These are phyloP conservation scores for Chironomus tentans DNA, from an alignment of 2,888 invertebrate genomes.

Conservation along the genomic window DNA sequence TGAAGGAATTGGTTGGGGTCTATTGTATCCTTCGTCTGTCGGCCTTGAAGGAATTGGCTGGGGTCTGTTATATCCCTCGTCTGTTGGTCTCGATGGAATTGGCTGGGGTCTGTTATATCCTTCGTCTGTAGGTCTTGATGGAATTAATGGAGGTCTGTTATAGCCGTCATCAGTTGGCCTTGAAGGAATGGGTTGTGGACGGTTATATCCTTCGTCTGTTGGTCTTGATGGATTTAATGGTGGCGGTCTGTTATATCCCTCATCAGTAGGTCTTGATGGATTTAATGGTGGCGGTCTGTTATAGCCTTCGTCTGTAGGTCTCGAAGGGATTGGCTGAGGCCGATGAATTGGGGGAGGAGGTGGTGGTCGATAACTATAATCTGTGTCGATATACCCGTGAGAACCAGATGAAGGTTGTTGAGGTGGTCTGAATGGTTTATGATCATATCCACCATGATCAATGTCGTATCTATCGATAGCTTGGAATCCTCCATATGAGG, in stretches of 20 bases:
- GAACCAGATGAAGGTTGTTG: too few species aligned
- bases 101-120: background rate
- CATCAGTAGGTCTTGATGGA: slow-evolving; percentile 19
- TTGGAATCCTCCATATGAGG: too few species aligned
- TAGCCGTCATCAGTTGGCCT: background rate
- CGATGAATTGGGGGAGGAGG: background rate
- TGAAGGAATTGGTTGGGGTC: background rate
- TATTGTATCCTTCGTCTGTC: background rate
- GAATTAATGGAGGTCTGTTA: background rate
- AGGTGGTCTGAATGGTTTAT: too few species aligned
- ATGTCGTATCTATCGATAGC: too few species aligned
- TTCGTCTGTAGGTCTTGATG: background rate
- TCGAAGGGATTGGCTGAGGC: background rate
- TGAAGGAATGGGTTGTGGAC: background rate
- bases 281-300: slow-evolving; percentile 33
- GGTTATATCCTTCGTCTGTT: background rate
- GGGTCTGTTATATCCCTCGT: background rate
- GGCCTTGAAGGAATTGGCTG: background rate
- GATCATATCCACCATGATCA: too few species aligned
- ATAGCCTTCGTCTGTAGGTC: slow-evolving; percentile 32
- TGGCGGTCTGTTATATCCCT: background rate
- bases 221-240: background rate
- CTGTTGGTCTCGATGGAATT: background rate
- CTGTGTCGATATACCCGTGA: too few species aligned
- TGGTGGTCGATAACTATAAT: too few species aligned